Evolutionary conservation across 1,140 invertebrate species (phyloP).

Genomic region (Bathynomus jamesi): DNA sequence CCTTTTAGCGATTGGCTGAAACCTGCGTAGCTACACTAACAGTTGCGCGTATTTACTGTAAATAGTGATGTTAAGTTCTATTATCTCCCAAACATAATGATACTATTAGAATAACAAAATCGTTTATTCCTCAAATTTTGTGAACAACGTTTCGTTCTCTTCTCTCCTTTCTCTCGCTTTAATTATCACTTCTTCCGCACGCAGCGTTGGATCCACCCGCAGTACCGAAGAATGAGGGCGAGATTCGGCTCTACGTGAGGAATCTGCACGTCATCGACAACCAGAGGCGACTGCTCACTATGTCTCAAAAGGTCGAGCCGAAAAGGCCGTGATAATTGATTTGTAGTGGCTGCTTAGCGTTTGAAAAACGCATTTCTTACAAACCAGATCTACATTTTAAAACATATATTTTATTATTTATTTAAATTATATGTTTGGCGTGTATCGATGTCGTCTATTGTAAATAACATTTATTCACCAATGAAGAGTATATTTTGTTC

Average conservation of each 20-base stretch:
- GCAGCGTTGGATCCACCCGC: conserved; percentile 56
- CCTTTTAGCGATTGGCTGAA: too few relatives aligned
- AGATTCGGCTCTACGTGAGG: conserved; percentile 56
- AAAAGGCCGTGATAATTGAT: conserved; percentile 41
- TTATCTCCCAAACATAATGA: too few relatives aligned
- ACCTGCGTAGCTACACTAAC: too few relatives aligned
- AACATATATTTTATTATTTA: background rate
- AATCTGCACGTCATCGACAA: conserved; percentile 68
- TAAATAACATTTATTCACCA: background rate
- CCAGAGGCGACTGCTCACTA: conserved; percentile 61
- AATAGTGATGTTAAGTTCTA: too few relatives aligned
- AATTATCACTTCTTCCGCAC: too few relatives aligned
- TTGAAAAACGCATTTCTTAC: background rate
- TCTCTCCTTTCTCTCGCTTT: too few relatives aligned
- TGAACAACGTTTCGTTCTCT: too few relatives aligned
- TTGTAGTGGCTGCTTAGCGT: background rate
- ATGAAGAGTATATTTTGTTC: background rate
- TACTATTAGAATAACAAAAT: too few relatives aligned
- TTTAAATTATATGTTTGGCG: background rate
- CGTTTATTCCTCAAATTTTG: too few relatives aligned
- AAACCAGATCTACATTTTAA: background rate
- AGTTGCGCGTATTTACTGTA: too few relatives aligned
- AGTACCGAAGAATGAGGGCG: conserved; percentile 58
- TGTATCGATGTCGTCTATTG: background rate
- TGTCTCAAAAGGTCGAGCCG: conserved; percentile 56